Evolutionary conservation across 2,797 vertebrate species (phyloP).

Genomic region (Cottoperca gobio): DNA sequence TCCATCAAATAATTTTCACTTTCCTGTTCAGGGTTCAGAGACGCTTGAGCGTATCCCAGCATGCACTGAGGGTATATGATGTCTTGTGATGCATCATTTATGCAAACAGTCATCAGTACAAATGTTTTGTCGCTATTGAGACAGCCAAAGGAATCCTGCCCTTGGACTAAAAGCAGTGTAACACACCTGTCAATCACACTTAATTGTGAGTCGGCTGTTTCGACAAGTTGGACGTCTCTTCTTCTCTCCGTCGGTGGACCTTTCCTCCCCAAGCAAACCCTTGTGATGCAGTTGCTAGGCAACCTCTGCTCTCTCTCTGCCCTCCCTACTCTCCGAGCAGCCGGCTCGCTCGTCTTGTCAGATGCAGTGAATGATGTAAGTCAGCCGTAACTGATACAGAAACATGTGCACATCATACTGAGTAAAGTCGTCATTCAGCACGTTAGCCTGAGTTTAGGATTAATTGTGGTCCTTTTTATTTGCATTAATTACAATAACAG

Average conservation of each 20-base stretch:
- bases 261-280: slow-evolving; percentile 51
- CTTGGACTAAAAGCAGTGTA: not conserved
- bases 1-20: not conserved
- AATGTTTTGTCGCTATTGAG: not conserved
- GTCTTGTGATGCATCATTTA: not conserved
- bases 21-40: not conserved
- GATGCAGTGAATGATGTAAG: slow-evolving; percentile 48
- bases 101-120: not conserved
- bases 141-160: not conserved
- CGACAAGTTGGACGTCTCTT: slow-evolving; percentile 6
- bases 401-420: not conserved
- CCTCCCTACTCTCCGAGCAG: slow-evolving; percentile 39
- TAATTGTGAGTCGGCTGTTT: slow-evolving; percentile 17
- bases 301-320: slow-evolving; percentile 62
- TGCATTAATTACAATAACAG: not conserved
- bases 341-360: slow-evolving; percentile 28
- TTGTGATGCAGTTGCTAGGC: slow-evolving; percentile 82
- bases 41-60: not conserved
- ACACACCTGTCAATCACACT: not conserved
- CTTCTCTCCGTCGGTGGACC: slow-evolving; percentile 24
- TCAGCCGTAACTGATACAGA: slow-evolving; percentile 38
- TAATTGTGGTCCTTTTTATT: not conserved
- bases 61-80: not conserved
- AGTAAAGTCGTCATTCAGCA: not conserved
- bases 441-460: not conserved